Base-by-base conservation (phyloP, 2,113 vertebrate species). In the Crotalus viridis region DNA sequence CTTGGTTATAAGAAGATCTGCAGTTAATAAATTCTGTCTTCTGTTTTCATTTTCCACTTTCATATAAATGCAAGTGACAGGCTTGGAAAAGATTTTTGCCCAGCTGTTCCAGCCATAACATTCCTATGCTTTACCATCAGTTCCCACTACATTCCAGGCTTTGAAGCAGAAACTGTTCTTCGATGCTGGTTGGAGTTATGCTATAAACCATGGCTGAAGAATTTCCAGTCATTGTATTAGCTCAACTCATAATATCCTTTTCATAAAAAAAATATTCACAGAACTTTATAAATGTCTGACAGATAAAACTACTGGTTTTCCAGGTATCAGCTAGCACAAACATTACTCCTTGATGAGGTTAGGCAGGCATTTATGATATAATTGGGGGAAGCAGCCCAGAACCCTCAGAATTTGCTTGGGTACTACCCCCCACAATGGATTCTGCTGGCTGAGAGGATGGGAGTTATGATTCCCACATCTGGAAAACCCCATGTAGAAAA, bases 81-180 rank as follows among this genome's bases (percentile, higher is more conserved):
- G 33, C 0, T 0, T 43, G 55, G 92, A 93, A 93, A 52, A 90
- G 5, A 1, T 0, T 13, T 88, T 89, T 85, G 46, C 86, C 69
- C 90, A 85, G 54, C 54, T 90, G 7, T 59, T 90, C 69, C 89
- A 90, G 89, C 39, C 43, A 90, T 69, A 61, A 55, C 88, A 56
- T 88, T 94, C 93, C 61, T 90, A 55, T 54, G 4, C 59, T 85
- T 91, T 92, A 55, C 56, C 91, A 95, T 33, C 55, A 33, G 21
- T 61, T 93, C 86, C 91, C 91, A 89, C 88, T 90, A 19, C 39
- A 19, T 61, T 52, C 51, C 56, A 88, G 56, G 39, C 81, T 81
- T 21, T 93, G 81, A 89, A 93, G 88, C 87, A 91, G 89, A 93
- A 64, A 89, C 43, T 86, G 13, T 55, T 94, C 88, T 74, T 74